A percentile compares a stretch with the other conserved stretches of the same genome.
These are phyloP conservation scores for Drosophila kepulauana DNA, from an alignment of 1,140 invertebrate species.

Conservation along the genomic window DNA sequence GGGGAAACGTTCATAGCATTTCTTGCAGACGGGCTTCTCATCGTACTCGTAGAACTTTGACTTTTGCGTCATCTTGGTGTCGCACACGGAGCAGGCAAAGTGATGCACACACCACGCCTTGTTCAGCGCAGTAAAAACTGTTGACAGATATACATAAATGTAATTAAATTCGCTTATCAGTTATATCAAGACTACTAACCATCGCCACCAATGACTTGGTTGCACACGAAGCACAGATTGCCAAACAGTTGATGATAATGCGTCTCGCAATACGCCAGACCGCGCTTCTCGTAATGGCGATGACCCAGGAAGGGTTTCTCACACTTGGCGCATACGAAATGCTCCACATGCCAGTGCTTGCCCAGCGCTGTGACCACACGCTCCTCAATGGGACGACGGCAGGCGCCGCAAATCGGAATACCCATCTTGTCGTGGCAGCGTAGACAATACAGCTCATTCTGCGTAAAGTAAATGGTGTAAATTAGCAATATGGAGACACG, in stretches of 20 bases:
- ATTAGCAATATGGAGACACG: too few species aligned
- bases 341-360: constrained; percentile 99
- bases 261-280: constrained; percentile 99
- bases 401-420: constrained; percentile 98
- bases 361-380: constrained; percentile 98
- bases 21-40: constrained; percentile 98
- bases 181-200: constrained; percentile 87
- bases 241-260: constrained; percentile 99
- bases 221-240: constrained; percentile 99
- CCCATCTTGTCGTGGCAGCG: constrained; percentile 99
- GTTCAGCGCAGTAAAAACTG: constrained; percentile 98
- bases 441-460: constrained; percentile 97
- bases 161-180: not conserved
- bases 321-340: constrained; percentile 99
- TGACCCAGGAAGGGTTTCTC: constrained; percentile 99
- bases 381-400: constrained; percentile 98
- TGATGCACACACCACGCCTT: constrained; percentile 99
- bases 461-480: constrained; percentile 17
- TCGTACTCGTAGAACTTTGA: constrained; percentile 99
- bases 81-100: constrained; percentile 99
- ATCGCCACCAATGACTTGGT: constrained; percentile 98
- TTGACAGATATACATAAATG: constrained; percentile 11
- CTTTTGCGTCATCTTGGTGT: constrained; percentile 98
- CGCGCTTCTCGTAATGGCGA: constrained; percentile 99
- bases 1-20: constrained; percentile 99